Evolutionary conservation across 2,797 vertebrate genomes (phyloP), one percentile per base, ranked within the genome.

Genomic region (Gymnocypris eckloni): DNA sequence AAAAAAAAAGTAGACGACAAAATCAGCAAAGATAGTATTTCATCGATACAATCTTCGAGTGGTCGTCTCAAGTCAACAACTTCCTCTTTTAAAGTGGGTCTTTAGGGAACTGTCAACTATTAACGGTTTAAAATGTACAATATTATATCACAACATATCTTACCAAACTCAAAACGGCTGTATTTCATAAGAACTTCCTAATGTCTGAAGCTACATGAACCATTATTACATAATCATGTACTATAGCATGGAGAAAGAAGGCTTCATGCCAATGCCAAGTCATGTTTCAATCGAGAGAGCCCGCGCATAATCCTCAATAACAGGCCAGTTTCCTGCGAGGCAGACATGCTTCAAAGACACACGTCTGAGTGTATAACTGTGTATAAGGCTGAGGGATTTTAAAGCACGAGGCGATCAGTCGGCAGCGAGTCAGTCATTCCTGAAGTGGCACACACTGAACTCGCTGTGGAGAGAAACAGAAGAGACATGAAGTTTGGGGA

Each of bases 371-470:
- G 56, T 33, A 11, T 67, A 67, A 61, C 37, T n/a, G 78, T 45
- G 86, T 25, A 54, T 61, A n/a, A 70, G 41, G 67, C 79, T 79
- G 39, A 54, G 28, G 86, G 78, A 75, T 52, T 84, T 72, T 61
- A 56, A 75, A 80, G 56, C 81, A 84, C 70, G 43, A 81, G 75
- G 79, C 28, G 39, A 87, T 69, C 72, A 66, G 72, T 77, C 41
- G 16, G 43, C 78, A 78, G 82, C 48, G 75, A 79, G 70, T 33
- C 48, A 69, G 69, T 84, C 72, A 77, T 77, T 87, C 86, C 83
- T 71, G 52, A 56, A 82, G 61, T 15, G 37, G 39, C 39, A 76
- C 70, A 87, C 50, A 78, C 41, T 52, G 13, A 71, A 28, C 71
- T 54, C 59, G 8, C 59, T 64, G 67, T 41, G 45, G 69, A 83